Conservation (phyloP, 2,113 vertebrate genomes). For the Phaethornis superciliosus region DNA sequence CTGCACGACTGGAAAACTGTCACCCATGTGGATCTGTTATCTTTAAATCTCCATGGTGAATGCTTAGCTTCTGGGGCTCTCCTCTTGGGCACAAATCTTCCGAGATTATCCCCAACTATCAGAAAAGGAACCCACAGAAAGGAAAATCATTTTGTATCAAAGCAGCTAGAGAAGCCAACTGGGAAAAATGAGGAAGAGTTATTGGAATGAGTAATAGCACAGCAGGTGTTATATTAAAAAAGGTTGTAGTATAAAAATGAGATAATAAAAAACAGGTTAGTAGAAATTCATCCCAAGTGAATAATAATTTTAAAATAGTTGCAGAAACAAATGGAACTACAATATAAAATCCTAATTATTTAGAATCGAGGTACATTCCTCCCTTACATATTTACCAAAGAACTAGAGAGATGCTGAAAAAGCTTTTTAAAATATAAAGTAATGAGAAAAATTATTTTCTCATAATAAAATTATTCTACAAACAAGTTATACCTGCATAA, state of each 20-base stretch:
- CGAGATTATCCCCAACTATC: neutral
- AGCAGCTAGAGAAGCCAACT: slow-evolving; percentile 9
- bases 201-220: slow-evolving; percentile 53
- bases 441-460: slow-evolving; percentile 58
- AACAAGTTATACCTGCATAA: slow-evolving; percentile 5
- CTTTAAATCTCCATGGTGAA: neutral
- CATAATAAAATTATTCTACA: slow-evolving; percentile 50
- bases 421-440: slow-evolving; percentile 49
- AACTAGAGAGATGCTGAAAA: slow-evolving; percentile 18
- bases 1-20: neutral
- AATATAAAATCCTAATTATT: slow-evolving; percentile 70
- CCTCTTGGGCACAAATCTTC: neutral
- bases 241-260: slow-evolving; percentile 54
- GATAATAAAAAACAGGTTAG: slow-evolving; percentile 64
- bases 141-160: neutral
- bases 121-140: neutral
- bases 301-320: slow-evolving; percentile 63
- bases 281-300: slow-evolving; percentile 54
- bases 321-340: slow-evolving; percentile 68
- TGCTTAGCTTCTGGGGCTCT: neutral
- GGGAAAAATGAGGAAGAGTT: slow-evolving; percentile 38
- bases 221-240: slow-evolving; percentile 57
- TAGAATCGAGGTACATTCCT: slow-evolving; percentile 53
- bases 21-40: neutral
- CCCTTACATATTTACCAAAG: slow-evolving; percentile 33